Percentiles rank a stretch among this genome's conserved stretches.
These are phyloP conservation scores for Drosophila nikananu DNA, from an alignment of 1,140 invertebrate species.

Conservation along the genomic window DNA sequence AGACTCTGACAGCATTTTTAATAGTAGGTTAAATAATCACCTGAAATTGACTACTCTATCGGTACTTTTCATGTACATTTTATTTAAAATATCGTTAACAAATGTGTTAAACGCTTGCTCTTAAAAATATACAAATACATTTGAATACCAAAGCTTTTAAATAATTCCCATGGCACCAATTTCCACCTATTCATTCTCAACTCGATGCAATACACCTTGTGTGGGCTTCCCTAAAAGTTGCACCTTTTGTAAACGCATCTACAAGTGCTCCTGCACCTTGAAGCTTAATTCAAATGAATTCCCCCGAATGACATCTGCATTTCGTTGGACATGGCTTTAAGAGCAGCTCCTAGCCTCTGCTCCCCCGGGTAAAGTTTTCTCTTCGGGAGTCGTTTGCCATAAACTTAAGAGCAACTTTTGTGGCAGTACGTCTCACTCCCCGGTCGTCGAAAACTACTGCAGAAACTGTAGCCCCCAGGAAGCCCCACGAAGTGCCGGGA, in stretches of 20 bases:
- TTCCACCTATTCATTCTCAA: conserved; percentile 2
- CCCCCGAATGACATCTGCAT: conserved; percentile 66
- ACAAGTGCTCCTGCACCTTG: conserved; percentile 59
- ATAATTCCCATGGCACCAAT: conserved; percentile 1
- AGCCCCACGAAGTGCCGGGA: conserved; percentile 18
- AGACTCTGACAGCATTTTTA: no score
- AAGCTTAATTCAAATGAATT: conserved; percentile 66
- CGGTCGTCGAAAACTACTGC: conserved; percentile 8
- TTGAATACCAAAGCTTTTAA: not conserved
- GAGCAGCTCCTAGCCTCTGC: conserved; percentile 15
- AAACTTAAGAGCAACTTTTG: conserved; percentile 74
- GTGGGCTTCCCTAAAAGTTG: conserved; percentile 30
- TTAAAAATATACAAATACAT: no score
- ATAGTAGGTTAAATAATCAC: not conserved
- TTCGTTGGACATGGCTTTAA: conserved; percentile 53
- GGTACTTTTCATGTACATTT: not conserved
- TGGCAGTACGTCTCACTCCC: conserved; percentile 41
- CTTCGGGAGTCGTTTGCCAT: conserved; percentile 46
- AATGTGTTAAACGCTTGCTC: not conserved
- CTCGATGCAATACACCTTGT: conserved; percentile 7
- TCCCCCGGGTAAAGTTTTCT: conserved; percentile 19
- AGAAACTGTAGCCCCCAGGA: conserved; percentile 21
- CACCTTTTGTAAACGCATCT: conserved; percentile 31
- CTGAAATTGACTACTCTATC: not conserved
- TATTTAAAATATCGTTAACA: not conserved